Base-by-base conservation (phyloP, 2,113 vertebrate species). In the Ceyx melanurus region DNA sequence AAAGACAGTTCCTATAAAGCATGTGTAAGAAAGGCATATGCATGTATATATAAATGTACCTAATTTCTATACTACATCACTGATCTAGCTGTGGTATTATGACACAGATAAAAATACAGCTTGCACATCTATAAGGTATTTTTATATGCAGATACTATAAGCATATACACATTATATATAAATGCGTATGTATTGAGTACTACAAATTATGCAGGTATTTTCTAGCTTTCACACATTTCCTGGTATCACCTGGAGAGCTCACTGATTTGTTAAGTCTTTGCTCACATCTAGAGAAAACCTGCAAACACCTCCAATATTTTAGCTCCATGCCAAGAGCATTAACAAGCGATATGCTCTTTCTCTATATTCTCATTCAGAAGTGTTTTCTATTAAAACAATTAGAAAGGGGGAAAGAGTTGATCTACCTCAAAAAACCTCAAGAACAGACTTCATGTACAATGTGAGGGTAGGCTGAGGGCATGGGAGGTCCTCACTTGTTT, bases 11-110 rank as follows among this genome's bases (percentile, higher is more conserved):
- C 29, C 40, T 37, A 7, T 33, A 71, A 71, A 66, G 19, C 26
- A 25, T 6, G 2, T 0, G 0, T 43, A 18, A 51, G 40, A 84
- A 70, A 21, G n/a, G 43, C 42, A 26, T 10, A 10, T 19, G 28
- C 15, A 37, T 11, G 11, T 28, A 20, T 48, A 40, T 13, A 20
- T 22, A 37, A 78, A 84, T 40, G 45, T 4, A 60, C 8, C 14
- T 64, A 2, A 60, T 51, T 20, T 43, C 57, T 75, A 7, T 40
- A 11, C 20, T 23, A 18, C 9, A 26, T 50, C 22, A 26, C 3
- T 65, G 71, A 42, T 57, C 50, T 76, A 45, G 16, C 31, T 37
- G 13, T 11, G 31, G 21, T 18, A 28, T 35, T 76, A 20, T 45
- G 56, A 60, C 5, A 51, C 4, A 14, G 22, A 25, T 10, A 56